Evolutionary conservation across 2,113 vertebrate species (phyloP), one percentile per base, ranked within the genome.

Genomic region (Menidia beryllina): DNA sequence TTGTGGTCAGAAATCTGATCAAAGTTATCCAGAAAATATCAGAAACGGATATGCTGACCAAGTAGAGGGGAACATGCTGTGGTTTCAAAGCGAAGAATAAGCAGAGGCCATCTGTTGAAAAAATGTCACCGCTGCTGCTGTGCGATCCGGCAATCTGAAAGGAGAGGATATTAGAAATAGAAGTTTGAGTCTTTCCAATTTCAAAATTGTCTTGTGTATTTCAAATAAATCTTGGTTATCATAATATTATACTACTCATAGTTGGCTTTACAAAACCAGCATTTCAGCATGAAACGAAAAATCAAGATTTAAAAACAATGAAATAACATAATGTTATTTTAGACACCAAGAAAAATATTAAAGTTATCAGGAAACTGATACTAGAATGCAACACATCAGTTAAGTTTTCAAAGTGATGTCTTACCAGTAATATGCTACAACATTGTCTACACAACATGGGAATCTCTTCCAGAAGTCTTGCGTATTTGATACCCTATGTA

Each of bases 1-100:
- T 72, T 85, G 86, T 75, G 87, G 85, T 83, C 81, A 69, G 61
- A 63, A 71, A 82, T 81, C 77, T 67, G 81, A 88, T 91, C 83
- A 89, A 86, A 89, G 77, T 76, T 82, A 63, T 82, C 45, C 49
- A 24, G 58, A 47, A 25, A 83, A 56, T 75, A 81, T 86, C 78
- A 77, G 69, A 88, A 87, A 73, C 55, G 71, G 69, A 91, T 84
- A 86, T 62, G 53, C 64, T 75, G 76, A 82, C 81, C 79, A 81
- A 79, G 89, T 86, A 20, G 49, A 73, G 76, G 62, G 48, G 57
- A 84, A 77, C 59, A 73, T 38, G 62, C 30, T 45, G 48, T 66
- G 53, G 59, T 63, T 82, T 85, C 82, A 53, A 59, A 47, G 55
- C 58, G 53, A 79, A 87, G 53, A 81, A 90, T 84, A 78, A 82